Evolutionary conservation across 2,113 vertebrate species (phyloP), one percentile per base, ranked within the genome.

Genomic region (Oplegnathus fasciatus): DNA sequence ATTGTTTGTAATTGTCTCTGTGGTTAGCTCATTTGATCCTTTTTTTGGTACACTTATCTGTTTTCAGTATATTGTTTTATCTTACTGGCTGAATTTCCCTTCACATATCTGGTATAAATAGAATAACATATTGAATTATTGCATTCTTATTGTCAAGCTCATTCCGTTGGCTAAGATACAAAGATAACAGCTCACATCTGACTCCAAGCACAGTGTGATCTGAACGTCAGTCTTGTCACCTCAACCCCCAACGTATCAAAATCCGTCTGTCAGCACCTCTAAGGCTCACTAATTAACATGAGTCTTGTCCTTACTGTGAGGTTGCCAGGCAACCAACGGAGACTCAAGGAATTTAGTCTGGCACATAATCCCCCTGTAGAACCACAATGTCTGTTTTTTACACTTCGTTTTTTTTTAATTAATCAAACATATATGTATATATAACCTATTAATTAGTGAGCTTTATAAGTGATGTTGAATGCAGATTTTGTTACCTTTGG

Each of bases 301-400:
- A 46, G 26, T 68, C 32, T 37, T 34, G 10, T 65, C 48, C 40
- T 40, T 40, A 20, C 6, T 17, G 3, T 37, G 22, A 15, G 32
- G 44, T 75, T 75, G 58, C 73, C 73, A 64, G 30, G 58, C 58
- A 75, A 75, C 73, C 60, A 26, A 44, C 1, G 14, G 44, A n/a
- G 42, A 76, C 28, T 64, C 24, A 15, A 52, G 44, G 9, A 76
- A 75, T 50, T 75, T 64, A 17, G 22, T 37, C 42, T 1, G 1
- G 13, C 24, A 28, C 28, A 6, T 18, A 15, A 71, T 1, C 18
- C 18, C 7, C 22, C 32, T 30, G 9, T 3, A 37, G 34, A n/a
- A 54, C 32, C 48, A 28, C 52, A 44, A 26, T 40, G 34, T 58
- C 9, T 30, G n/a, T 26, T 70, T 6, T 6, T 26, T 57, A 28